Conservation (phyloP, 2,797 vertebrate genomes). For the Epinephelus coioides region DNA sequence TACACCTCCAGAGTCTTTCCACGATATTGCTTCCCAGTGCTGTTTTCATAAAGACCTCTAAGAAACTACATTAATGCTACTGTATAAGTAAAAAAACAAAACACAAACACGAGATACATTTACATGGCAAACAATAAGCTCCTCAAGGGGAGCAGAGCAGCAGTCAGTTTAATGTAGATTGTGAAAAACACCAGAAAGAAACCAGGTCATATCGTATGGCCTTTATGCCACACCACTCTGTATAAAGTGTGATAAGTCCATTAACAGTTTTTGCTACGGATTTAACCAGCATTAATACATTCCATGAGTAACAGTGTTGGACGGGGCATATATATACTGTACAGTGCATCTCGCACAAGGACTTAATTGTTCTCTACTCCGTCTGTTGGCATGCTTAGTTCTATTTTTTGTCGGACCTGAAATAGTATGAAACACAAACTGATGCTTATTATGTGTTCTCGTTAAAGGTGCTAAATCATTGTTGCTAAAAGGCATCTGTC, state of each 20-base stretch:
- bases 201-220: slow-evolving; percentile 21
- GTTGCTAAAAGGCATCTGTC: not conserved
- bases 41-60: not conserved
- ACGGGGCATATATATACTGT: slow-evolving; percentile 4
- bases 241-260: slow-evolving; percentile 50
- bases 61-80: not conserved
- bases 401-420: not conserved
- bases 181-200: not conserved
- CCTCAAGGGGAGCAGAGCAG: not conserved
- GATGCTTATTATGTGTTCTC: not conserved
- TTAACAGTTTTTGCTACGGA: slow-evolving; percentile 53
- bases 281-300: slow-evolving; percentile 49
- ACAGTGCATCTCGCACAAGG: not conserved
- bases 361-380: slow-evolving; percentile 33
- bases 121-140: not conserved
- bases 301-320: slow-evolving; percentile 26
- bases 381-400: not conserved
- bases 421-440: slow-evolving; percentile 6
- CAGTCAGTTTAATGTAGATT: not conserved
- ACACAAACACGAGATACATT: not conserved
- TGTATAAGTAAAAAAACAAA: not conserved
- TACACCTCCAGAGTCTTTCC: not conserved
- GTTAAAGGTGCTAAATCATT: not conserved
- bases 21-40: not conserved
- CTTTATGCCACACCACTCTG: slow-evolving; percentile 17